Percentiles rank a stretch among this genome's conserved stretches.
phyloP scores from a whole-genome alignment of 2,888 invertebrate species.

The Operophtera brumata region DNA sequence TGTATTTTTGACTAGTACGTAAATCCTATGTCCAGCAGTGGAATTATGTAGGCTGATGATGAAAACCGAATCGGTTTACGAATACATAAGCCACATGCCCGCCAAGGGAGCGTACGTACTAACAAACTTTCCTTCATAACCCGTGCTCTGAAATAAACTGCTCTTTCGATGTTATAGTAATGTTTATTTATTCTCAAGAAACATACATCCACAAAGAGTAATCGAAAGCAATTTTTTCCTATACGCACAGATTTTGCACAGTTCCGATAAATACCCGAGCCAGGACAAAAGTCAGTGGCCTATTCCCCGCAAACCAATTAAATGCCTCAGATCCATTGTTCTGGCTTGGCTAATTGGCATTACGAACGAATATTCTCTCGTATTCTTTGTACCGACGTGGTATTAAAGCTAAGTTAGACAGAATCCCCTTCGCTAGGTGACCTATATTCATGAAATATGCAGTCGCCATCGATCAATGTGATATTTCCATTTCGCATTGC shows the following conservation, averaged over 20 bases:
- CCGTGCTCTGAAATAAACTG: background rate
- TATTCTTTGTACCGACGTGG: background rate
- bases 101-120: background rate
- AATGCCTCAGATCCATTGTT: background rate
- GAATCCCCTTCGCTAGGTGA: background rate
- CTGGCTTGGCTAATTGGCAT: background rate
- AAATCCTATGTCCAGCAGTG: constrained; percentile 14
- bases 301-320: too few relatives aligned
- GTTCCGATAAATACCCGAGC: too few relatives aligned
- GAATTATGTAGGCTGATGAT: constrained; percentile 19
- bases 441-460: constrained; percentile 25
- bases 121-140: background rate
- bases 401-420: background rate
- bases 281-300: too few relatives aligned
- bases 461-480: constrained; percentile 4
- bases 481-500: constrained; percentile 27
- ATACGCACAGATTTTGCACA: too few relatives aligned
- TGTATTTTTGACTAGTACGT: background rate
- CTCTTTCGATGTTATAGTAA: background rate
- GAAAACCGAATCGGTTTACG: constrained; percentile 14
- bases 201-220: too few relatives aligned
- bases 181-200: too few relatives aligned
- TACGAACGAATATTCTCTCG: background rate
- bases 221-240: too few relatives aligned
- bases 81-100: background rate